phyloP scores from a whole-genome alignment of 2,113 vertebrate genomes.

The Microcebus jonahi region DNA sequence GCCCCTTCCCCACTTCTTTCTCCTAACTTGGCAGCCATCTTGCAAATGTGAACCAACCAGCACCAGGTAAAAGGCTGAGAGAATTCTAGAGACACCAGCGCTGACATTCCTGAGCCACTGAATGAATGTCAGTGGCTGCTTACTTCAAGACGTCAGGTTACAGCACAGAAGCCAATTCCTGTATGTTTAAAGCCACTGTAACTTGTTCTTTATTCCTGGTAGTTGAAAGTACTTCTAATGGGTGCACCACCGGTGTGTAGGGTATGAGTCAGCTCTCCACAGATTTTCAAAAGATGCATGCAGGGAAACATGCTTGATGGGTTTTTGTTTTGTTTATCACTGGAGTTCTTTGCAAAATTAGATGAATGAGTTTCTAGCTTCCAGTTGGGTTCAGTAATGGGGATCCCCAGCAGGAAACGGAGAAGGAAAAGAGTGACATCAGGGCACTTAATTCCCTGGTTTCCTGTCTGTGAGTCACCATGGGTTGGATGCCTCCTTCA shows the following conservation, averaged over 20 bases:
- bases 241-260: not conserved
- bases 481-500: not conserved
- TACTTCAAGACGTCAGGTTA: not conserved
- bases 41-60: not conserved
- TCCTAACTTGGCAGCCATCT: not conserved
- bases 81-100: not conserved
- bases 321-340: not conserved
- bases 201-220: not conserved
- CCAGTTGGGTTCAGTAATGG: not conserved
- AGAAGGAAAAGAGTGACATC: not conserved
- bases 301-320: not conserved
- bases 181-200: not conserved
- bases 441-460: not conserved
- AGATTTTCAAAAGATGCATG: not conserved
- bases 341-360: conserved; percentile 4
- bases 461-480: not conserved
- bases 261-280: not conserved
- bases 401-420: not conserved
- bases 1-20: not conserved
- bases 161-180: not conserved
- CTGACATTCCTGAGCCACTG: not conserved
- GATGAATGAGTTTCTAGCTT: not conserved
- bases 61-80: not conserved
- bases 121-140: not conserved
- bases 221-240: not conserved